A percentile compares a stretch with the other conserved stretches of the same genome.
Conservation (phyloP, 2,113 vertebrate species). For the Neoarius graeffei region DNA sequence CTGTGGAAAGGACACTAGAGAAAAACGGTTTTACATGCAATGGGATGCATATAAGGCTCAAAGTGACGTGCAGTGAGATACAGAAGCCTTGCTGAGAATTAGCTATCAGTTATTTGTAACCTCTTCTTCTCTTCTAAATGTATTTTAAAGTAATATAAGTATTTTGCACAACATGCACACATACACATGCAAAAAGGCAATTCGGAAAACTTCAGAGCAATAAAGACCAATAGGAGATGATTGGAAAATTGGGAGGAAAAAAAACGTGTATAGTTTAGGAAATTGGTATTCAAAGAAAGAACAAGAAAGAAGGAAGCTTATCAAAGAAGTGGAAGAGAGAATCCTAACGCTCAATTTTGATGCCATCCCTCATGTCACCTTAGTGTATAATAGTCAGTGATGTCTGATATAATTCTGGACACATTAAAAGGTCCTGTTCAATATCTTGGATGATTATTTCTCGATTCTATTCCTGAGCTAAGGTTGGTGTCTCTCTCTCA, state of each 20-base stretch:
- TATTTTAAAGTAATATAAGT: background rate
- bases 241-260: background rate
- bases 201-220: background rate
- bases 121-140: background rate
- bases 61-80: background rate
- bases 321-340: constrained; percentile 4
- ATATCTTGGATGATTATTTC: constrained; percentile 52
- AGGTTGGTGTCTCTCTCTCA: constrained; percentile 65
- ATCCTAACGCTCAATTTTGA: constrained; percentile 5
- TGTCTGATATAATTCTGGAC: constrained; percentile 35
- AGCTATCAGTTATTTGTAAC: background rate
- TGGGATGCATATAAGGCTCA: background rate
- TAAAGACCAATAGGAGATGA: background rate
- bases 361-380: constrained; percentile 21
- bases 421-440: constrained; percentile 21
- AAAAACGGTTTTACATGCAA: too few relatives aligned
- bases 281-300: constrained; percentile 1
- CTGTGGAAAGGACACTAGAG: background rate
- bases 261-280: background rate
- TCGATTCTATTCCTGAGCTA: constrained; percentile 69
- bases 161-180: background rate
- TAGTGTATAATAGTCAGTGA: constrained; percentile 35
- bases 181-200: background rate
- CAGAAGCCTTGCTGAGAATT: background rate
- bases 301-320: constrained; percentile 3